phyloP scores from a whole-genome alignment of 2,888 invertebrate species.

The Pasiphila rectangulata region DNA sequence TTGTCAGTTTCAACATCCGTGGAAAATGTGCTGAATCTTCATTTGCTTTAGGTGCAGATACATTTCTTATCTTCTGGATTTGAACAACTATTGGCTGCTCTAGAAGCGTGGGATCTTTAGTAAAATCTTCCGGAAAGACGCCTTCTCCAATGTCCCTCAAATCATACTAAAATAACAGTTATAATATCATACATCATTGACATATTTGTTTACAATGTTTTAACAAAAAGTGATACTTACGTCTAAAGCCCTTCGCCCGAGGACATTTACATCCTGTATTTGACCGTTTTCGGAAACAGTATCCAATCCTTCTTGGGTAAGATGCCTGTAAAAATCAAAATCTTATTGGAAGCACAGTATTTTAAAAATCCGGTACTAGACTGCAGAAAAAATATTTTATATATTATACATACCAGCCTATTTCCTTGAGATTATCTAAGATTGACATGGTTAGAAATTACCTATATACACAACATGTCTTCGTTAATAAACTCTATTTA shows the following conservation, averaged over 20 bases:
- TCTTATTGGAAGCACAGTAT: conserved; percentile 26
- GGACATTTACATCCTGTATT: conserved; percentile 82
- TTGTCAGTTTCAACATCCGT: conserved; percentile 89
- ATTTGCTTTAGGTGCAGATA: conserved; percentile 94
- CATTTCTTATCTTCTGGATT: conserved; percentile 92
- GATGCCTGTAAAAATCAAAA: conserved; percentile 81
- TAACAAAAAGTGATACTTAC: conserved; percentile 74
- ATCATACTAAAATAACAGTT: conserved; percentile 82
- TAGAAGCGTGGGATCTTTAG: conserved; percentile 78
- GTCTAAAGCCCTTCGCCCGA: conserved; percentile 85
- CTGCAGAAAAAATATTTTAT: background rate
- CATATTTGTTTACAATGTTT: conserved; percentile 24
- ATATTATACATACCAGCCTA: conserved; percentile 82
- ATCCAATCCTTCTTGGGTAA: conserved; percentile 86
- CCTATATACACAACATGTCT: conserved; percentile 59
- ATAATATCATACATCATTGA: conserved; percentile 23
- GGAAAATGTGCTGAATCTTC: conserved; percentile 92
- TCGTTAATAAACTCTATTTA: conserved; percentile 58
- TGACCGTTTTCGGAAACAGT: conserved; percentile 83
- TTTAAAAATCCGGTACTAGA: conserved; percentile 1
- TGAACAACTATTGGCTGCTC: conserved; percentile 88
- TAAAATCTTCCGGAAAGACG: conserved; percentile 85
- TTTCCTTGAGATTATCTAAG: conserved; percentile 82
- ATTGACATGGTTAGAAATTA: conserved; percentile 79
- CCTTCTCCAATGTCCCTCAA: conserved; percentile 90